Base-by-base conservation (phyloP, 2,113 vertebrate species). In the Tupaia chinensis region DNA sequence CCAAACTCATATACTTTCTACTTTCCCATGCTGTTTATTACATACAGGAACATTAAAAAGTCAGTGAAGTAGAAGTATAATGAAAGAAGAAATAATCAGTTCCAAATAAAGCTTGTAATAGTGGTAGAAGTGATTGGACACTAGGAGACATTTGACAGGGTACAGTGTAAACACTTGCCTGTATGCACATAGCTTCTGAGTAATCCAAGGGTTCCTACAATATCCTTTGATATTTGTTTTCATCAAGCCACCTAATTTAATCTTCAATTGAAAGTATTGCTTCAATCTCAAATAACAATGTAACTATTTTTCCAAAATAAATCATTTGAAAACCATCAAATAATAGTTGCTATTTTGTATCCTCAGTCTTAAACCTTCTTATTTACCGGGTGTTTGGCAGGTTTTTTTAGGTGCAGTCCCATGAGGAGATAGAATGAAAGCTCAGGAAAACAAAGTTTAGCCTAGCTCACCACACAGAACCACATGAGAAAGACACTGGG, bases 291-390 rank as follows among this genome's bases (percentile, higher is more conserved):
- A 74, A 61, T 81, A 88, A 23, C 58, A 66, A 27, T 1, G 34
- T 70, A 87, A 16, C 32, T 78, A 6, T 73, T 69, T 93, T 81
- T 23, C 80, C 68, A 79, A 84, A 69, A 84, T 44, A 87, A 79
- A 68, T 66, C 9, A 80, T 23, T 92, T 76, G n/a, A 29, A 89
- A 85, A 7, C 20, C 77, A 56, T 44, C 56, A 69, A 3, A n/a
- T 34, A 58, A 29, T 16, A 72, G 34, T 14, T 69, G 32, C 25
- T 77, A 56, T 84, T 81, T 69, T 66, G 27, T 60, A 54, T 25
- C 25, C 44, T 85, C 14, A 16, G 5, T 29, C 58, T 85, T 61
- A 66, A 65, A 56, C 19, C 11, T 79, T 74, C 17, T 23, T 56
- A 19, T 29, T 79, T 53, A 19, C 72, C 32, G 44, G 3, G 54